A percentile compares a stretch with the other conserved stretches of the same genome.
Conservation (phyloP, 1,140 invertebrate species). For the Apolygus lucorum region DNA sequence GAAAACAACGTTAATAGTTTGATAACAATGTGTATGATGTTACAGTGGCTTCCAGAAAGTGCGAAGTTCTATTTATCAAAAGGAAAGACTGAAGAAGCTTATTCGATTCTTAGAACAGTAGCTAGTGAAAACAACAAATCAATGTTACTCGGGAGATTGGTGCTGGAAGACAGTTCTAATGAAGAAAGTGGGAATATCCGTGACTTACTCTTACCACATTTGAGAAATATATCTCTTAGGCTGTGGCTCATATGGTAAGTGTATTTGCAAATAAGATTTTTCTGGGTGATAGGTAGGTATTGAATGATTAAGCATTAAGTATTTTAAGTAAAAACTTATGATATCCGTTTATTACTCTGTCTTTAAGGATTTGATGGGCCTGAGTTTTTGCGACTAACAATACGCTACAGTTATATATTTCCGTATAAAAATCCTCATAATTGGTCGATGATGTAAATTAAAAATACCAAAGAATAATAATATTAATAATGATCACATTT, state of each 20-base stretch:
- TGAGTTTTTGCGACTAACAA: too few species aligned
- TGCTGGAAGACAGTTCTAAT: constrained; percentile 62
- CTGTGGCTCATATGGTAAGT: constrained; percentile 87
- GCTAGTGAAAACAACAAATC: constrained; percentile 82
- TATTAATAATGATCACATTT: too few species aligned
- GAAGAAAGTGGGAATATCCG: constrained; percentile 59
- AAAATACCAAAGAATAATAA: too few species aligned
- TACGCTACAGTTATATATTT: too few species aligned
- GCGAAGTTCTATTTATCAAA: constrained; percentile 77
- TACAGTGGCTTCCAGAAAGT: constrained; percentile 88
- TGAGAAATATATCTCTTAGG: constrained; percentile 72
- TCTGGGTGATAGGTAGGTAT: too few species aligned
- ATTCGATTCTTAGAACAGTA: constrained; percentile 67
- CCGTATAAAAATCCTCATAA: too few species aligned
- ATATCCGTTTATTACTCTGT: too few species aligned
- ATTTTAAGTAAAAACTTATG: too few species aligned
- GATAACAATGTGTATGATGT: constrained; percentile 25
- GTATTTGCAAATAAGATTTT: constrained; percentile 31
- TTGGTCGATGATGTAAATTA: too few species aligned
- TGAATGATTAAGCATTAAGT: too few species aligned
- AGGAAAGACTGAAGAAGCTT: constrained; percentile 76
- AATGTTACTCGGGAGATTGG: constrained; percentile 77
- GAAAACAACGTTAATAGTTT: neutral
- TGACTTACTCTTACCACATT: constrained; percentile 69
- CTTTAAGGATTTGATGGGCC: too few species aligned